Conservation (phyloP, 2,113 vertebrate genomes). For the Elephantulus edwardii region DNA sequence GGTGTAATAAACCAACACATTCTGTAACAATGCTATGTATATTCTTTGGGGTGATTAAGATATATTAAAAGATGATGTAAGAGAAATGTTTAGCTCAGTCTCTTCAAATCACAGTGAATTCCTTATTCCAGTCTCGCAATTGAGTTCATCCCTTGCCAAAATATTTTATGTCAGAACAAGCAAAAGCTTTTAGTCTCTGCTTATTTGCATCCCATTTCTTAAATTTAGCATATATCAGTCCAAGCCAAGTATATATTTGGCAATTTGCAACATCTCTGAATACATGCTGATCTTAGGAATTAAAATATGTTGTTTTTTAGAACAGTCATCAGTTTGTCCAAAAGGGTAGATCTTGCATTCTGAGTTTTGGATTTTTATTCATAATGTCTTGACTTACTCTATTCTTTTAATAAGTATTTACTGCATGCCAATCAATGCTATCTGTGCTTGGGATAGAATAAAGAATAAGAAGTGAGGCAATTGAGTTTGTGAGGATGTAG, state of each 20-base stretch:
- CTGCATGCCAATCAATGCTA: neutral
- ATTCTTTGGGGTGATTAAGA: slow-evolving; percentile 52
- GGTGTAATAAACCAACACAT: slow-evolving; percentile 33
- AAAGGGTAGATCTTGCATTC: slow-evolving; percentile 44
- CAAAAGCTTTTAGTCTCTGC: slow-evolving; percentile 64
- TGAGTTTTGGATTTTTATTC: slow-evolving; percentile 15
- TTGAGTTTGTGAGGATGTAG: neutral
- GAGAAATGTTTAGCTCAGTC: slow-evolving; percentile 56
- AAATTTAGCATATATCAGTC: slow-evolving; percentile 57
- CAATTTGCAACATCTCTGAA: slow-evolving; percentile 52
- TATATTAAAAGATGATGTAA: slow-evolving; percentile 68
- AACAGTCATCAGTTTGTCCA: slow-evolving; percentile 22
- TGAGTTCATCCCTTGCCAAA: slow-evolving; percentile 62
- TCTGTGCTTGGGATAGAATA: slow-evolving; percentile 9
- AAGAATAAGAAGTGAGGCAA: slow-evolving; percentile 7
- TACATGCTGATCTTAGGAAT: slow-evolving; percentile 33
- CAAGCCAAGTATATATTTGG: slow-evolving; percentile 60
- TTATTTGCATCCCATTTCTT: slow-evolving; percentile 73
- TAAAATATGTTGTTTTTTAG: slow-evolving; percentile 30
- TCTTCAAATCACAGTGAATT: slow-evolving; percentile 62
- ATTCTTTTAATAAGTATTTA: slow-evolving; percentile 38
- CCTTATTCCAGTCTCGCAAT: slow-evolving; percentile 54
- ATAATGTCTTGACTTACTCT: slow-evolving; percentile 10
- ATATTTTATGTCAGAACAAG: slow-evolving; percentile 48
- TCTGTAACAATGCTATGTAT: neutral